These are phyloP conservation scores for Helicoverpa armigera DNA, from an alignment of 1,140 invertebrate genomes.

Conservation along the genomic window DNA sequence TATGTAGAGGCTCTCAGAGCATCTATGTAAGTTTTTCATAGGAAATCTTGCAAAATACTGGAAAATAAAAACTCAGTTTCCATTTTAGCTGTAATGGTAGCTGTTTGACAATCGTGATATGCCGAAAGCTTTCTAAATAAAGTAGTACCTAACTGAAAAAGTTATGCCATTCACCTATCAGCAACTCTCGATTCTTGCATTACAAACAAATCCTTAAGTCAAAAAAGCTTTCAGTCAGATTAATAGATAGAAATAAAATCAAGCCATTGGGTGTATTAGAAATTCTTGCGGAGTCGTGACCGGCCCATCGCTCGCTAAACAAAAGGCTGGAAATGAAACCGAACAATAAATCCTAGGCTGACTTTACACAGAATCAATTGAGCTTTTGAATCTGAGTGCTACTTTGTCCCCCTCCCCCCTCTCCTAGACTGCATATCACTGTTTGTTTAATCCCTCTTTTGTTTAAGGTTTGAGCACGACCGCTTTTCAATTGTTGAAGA, in stretches of 20 bases:
- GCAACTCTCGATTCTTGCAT: background rate
- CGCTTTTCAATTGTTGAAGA: background rate
- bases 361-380: slow-evolving; percentile 42
- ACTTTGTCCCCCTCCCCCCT: slow-evolving; percentile 11
- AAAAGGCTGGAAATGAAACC: slow-evolving; percentile 34
- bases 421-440: background rate
- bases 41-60: no score
- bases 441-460: slow-evolving; percentile 31
- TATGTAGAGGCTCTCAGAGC: no score
- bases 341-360: slow-evolving; percentile 38
- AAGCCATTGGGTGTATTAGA: slow-evolving; percentile 41
- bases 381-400: slow-evolving; percentile 33
- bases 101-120: no score
- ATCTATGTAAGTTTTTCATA: no score
- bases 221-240: slow-evolving; percentile 19
- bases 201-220: background rate
- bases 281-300: slow-evolving; percentile 43
- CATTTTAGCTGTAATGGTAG: no score
- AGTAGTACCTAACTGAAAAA: no score
- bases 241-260: slow-evolving; percentile 40
- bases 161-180: background rate
- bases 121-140: no score
- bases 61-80: no score
- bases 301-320: slow-evolving; percentile 33
- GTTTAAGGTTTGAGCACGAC: background rate